A percentile compares a stretch with the other conserved stretches of the same genome.
These are phyloP conservation scores for Chrysina gloriosa DNA, from an alignment of 2,888 invertebrate genomes.

Conservation along the genomic window DNA sequence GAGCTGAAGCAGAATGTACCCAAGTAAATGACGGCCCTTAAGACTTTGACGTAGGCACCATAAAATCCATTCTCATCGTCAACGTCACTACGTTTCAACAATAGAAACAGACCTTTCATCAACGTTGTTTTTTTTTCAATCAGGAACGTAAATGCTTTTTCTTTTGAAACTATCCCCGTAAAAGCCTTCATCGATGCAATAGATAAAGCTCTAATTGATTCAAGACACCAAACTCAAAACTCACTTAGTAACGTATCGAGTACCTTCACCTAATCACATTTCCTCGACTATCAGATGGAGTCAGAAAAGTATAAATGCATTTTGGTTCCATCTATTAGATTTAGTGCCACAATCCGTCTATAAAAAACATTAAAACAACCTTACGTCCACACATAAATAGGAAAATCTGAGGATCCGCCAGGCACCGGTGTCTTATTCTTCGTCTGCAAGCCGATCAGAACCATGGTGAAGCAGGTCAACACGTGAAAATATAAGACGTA, in stretches of 20 bases:
- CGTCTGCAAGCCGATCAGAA: constrained; percentile 3
- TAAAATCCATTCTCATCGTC: not conserved
- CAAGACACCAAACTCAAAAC: no score
- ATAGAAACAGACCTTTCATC: no score
- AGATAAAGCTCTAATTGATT: no score
- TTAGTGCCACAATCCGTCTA: not conserved
- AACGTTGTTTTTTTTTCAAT: no score
- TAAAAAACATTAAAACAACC: not conserved
- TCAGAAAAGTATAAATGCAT: no score
- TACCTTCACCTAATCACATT: no score
- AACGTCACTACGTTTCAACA: not conserved
- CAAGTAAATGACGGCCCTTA: not conserved
- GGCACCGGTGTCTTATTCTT: not conserved
- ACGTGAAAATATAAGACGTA: constrained; percentile 39
- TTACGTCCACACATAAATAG: constrained; percentile 19
- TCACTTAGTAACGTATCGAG: no score
- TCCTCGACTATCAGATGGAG: no score
- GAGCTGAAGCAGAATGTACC: constrained; percentile 13
- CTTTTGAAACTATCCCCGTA: no score
- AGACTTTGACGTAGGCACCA: constrained; percentile 1
- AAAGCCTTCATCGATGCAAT: no score
- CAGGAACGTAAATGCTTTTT: no score
- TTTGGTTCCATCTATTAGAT: no score
- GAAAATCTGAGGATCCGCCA: not conserved
- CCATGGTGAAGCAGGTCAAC: constrained; percentile 28